Conservation (phyloP, 2,113 vertebrate species). For the Chloebia gouldiae region DNA sequence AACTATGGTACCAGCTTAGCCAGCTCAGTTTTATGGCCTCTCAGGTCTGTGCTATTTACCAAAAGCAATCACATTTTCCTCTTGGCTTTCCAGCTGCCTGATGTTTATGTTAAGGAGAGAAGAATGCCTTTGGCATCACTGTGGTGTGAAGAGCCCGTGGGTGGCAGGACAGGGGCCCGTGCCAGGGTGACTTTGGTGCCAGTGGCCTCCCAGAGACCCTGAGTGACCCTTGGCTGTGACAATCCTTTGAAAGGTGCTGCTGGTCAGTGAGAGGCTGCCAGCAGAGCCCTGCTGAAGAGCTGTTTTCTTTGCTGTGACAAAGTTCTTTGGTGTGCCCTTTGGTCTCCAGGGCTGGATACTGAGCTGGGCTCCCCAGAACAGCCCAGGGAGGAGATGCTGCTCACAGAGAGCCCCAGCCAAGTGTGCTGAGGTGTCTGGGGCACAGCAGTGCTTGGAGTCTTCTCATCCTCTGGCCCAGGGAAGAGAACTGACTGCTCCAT, state of each 20-base stretch:
- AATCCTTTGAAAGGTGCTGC: neutral
- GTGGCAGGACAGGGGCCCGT: neutral
- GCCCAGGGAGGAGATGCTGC: neutral
- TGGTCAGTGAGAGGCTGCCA: neutral
- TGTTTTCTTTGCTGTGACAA: neutral
- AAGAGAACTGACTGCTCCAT: accelerated
- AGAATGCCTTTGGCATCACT: neutral
- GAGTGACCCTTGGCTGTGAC: neutral
- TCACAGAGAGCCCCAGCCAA: neutral
- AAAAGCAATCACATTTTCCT: neutral
- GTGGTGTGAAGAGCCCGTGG: accelerated
- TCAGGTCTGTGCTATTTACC: neutral
- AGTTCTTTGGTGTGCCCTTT: no score
- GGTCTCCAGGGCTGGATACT: neutral
- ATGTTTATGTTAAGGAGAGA: neutral
- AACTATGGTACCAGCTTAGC: neutral
- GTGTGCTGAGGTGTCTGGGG: neutral
- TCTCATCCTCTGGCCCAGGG: neutral
- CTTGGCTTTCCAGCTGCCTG: neutral
- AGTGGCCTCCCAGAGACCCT: neutral
- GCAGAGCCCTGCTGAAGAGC: neutral
- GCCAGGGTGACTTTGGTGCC: neutral
- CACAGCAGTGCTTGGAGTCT: neutral
- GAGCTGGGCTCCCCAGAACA: neutral
- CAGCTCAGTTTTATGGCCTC: neutral